These are phyloP conservation scores for Puntigrus tetrazona DNA, from an alignment of 2,113 vertebrate genomes.

Conservation along the genomic window DNA sequence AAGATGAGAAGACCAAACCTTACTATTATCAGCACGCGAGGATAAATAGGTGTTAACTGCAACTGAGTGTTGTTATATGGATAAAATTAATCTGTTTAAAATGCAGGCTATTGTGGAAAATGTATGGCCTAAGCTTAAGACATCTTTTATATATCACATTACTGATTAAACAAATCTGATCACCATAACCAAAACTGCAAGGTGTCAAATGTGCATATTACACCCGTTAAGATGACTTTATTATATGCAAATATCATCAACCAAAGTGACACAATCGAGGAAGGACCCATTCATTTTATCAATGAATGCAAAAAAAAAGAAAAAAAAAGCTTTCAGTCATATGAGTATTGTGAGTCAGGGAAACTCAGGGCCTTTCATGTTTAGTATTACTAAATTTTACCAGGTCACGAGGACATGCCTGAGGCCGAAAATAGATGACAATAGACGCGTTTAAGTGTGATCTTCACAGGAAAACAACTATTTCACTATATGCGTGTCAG, in stretches of 20 bases:
- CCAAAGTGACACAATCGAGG: not conserved
- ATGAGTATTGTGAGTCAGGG: not conserved
- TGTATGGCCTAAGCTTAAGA: not conserved
- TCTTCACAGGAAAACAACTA: not conserved
- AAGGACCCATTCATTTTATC: not conserved
- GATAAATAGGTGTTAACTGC: not conserved
- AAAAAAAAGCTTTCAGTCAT: not conserved
- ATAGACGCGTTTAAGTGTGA: not conserved
- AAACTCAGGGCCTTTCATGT: not conserved
- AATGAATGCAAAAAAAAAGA: constrained; percentile 4
- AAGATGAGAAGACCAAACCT: not conserved
- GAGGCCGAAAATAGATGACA: not conserved
- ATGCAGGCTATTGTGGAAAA: not conserved
- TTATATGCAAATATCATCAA: constrained; percentile 12
- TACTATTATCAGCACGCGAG: not conserved
- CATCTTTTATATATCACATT: not conserved
- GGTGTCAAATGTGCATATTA: not conserved
- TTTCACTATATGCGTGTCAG: not conserved
- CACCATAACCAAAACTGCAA: not conserved
- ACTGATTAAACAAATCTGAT: not conserved
- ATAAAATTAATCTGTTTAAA: not conserved
- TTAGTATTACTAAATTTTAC: not conserved
- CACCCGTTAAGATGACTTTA: not conserved
- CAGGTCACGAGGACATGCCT: not conserved
- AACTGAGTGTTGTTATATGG: not conserved